Evolutionary conservation across 2,888 invertebrate species (phyloP).

Genomic region (Hedychridium roseum): DNA sequence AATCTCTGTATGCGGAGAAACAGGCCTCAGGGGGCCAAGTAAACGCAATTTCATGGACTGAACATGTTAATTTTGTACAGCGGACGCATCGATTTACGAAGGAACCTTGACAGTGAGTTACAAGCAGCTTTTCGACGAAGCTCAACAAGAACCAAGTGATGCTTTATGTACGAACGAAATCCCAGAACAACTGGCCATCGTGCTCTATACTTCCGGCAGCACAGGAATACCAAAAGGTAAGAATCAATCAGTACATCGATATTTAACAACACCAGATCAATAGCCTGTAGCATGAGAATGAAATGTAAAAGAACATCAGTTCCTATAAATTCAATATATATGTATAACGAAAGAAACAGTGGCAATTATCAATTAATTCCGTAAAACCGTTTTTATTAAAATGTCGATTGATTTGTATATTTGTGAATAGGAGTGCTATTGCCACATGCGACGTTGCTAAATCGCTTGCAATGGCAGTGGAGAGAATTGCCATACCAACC

Average conservation of each 20-base stretch:
- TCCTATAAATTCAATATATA: too few relatives aligned
- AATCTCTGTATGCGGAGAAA: too few relatives aligned
- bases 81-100: slow-evolving; percentile 44
- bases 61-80: slow-evolving; percentile 33
- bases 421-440: slow-evolving; percentile 86
- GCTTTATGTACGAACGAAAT: slow-evolving; percentile 63
- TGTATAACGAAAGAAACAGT: too few relatives aligned
- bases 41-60: background rate
- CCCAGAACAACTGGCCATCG: slow-evolving; percentile 70
- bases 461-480: slow-evolving; percentile 91
- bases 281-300: too few relatives aligned
- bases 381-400: too few relatives aligned
- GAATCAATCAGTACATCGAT: too few relatives aligned
- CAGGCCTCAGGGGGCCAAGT: too few relatives aligned
- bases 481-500: slow-evolving; percentile 76
- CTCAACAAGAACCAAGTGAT: slow-evolving; percentile 62
- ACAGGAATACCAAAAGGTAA: slow-evolving; percentile 87
- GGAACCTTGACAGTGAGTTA: slow-evolving; percentile 60
- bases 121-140: slow-evolving; percentile 66
- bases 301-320: too few relatives aligned
- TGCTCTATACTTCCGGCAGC: slow-evolving; percentile 88
- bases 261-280: too few relatives aligned
- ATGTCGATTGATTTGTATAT: too few relatives aligned
- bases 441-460: slow-evolving; percentile 78
- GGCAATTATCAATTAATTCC: too few relatives aligned